A percentile compares a stretch with the other conserved stretches of the same genome.
These are phyloP conservation scores for Orthosia cruda DNA, from an alignment of 2,888 invertebrate species.

Conservation along the genomic window DNA sequence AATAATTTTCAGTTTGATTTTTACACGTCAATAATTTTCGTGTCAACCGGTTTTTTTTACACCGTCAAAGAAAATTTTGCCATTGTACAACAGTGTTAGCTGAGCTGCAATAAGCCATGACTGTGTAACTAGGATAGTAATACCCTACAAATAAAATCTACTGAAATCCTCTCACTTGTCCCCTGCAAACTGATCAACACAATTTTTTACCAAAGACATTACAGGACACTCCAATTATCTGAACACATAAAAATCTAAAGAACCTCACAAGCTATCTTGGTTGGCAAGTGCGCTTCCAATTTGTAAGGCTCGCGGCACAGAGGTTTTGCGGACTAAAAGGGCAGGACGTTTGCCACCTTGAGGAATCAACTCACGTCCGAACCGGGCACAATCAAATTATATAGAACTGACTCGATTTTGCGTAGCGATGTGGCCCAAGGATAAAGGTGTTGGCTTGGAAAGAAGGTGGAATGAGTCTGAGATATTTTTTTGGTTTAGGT, in stretches of 20 bases:
- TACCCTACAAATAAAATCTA: background rate
- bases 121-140: too few species aligned
- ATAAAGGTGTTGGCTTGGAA: conserved; percentile 24
- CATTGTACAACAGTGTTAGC: too few species aligned
- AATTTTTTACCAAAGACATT: conserved; percentile 33
- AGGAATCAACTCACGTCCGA: conserved; percentile 66
- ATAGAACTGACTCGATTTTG: conserved; percentile 70
- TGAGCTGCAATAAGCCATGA: too few species aligned
- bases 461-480: background rate
- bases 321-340: conserved; percentile 51
- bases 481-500: too few species aligned
- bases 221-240: conserved; percentile 38
- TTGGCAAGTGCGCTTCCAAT: conserved; percentile 55
- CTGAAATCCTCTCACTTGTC: background rate
- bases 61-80: too few species aligned
- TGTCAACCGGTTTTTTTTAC: too few species aligned
- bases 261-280: conserved; percentile 25
- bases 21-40: too few species aligned
- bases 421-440: conserved; percentile 48
- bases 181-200: conserved; percentile 1
- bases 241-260: conserved; percentile 34
- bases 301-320: conserved; percentile 55
- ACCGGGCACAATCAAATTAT: conserved; percentile 69
- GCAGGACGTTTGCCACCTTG: conserved; percentile 57
- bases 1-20: too few species aligned